Evolutionary conservation across 2,797 vertebrate genomes (phyloP).

Genomic region (Amniataba percoides): DNA sequence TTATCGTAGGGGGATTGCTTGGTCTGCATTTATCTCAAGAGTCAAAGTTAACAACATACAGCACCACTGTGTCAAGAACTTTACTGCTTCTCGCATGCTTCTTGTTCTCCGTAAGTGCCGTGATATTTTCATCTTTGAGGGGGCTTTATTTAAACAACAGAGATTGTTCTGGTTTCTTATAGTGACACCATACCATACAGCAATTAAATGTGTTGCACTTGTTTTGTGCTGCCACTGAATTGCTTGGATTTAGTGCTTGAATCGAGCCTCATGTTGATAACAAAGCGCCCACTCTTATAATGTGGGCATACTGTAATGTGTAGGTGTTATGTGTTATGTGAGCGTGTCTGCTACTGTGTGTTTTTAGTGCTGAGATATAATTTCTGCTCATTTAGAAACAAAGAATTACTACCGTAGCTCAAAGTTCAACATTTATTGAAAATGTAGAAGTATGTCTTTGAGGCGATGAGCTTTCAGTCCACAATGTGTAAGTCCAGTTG

Average conservation of each 20-base stretch:
- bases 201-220: constrained; percentile 85
- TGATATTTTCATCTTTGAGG: constrained; percentile 70
- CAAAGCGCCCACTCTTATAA: constrained; percentile 78
- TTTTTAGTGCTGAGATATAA: constrained; percentile 44
- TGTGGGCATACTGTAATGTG: constrained; percentile 75
- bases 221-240: constrained; percentile 68
- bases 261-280: constrained; percentile 74
- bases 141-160: constrained; percentile 60
- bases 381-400: constrained; percentile 61
- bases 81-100: constrained; percentile 1
- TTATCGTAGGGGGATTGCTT: neutral
- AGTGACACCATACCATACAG: constrained; percentile 68
- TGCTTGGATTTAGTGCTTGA: constrained; percentile 67
- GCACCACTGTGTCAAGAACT: constrained; percentile 28
- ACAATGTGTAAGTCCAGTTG: neutral
- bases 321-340: constrained; percentile 75
- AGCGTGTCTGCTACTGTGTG: constrained; percentile 49
- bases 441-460: constrained; percentile 23
- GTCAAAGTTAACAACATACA: constrained; percentile 45
- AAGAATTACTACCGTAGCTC: constrained; percentile 40
- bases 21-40: constrained; percentile 30
- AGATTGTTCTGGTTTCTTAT: constrained; percentile 62
- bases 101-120: constrained; percentile 33
- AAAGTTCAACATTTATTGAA: constrained; percentile 55
- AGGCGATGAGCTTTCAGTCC: constrained; percentile 3